Evolutionary conservation across 92 coral and sea anemone species (phyloP).

Genomic region (Porites divaricata): DNA sequence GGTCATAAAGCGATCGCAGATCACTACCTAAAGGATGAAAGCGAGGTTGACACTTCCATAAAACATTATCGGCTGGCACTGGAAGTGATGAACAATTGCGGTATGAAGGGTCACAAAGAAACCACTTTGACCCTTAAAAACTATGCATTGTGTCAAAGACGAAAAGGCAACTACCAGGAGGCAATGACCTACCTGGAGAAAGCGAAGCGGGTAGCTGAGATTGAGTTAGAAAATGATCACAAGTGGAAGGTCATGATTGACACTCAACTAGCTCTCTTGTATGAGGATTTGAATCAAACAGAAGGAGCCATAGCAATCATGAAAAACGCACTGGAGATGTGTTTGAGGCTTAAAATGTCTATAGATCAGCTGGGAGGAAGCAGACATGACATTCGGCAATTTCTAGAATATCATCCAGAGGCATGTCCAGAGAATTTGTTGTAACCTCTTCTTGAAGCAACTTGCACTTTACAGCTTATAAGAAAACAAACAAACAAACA

Average conservation of each 20-base stretch:
- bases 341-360: background rate
- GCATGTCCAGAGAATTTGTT: background rate
- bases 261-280: constrained; percentile 28
- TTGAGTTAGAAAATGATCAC: constrained; percentile 21
- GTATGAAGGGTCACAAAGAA: constrained; percentile 28
- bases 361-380: constrained; percentile 3
- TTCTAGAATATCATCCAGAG: background rate
- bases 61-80: too few species aligned
- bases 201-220: constrained; percentile 19
- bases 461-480: too few species aligned
- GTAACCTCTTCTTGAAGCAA: too few species aligned
- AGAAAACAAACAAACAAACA: too few species aligned
- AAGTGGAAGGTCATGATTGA: constrained; percentile 34
- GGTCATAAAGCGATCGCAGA: constrained; percentile 21
- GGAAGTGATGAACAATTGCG: constrained; percentile 6
- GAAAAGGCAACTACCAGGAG: constrained; percentile 1
- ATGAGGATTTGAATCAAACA: too few species aligned
- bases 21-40: too few species aligned
- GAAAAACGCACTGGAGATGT: constrained; percentile 25
- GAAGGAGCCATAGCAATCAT: too few species aligned
- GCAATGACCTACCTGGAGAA: background rate
- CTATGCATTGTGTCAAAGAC: background rate
- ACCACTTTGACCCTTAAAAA: constrained; percentile 14
- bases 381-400: background rate
- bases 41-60: too few species aligned